phyloP scores from a whole-genome alignment of 1,140 invertebrate species.

The Psilanteris sp. region DNA sequence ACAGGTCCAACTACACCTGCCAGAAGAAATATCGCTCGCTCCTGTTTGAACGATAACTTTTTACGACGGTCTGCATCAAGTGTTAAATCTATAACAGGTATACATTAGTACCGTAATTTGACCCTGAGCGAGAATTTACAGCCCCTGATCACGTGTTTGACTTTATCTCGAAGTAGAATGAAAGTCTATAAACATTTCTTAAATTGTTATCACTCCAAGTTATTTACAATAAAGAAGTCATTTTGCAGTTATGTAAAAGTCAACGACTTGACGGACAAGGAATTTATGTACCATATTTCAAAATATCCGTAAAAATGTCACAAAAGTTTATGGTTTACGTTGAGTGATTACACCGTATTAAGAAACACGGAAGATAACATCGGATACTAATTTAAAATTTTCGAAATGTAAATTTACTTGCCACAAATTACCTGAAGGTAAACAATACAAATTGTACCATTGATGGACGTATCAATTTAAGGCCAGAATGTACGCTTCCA shows the following conservation, averaged over 20 bases:
- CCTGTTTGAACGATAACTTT: conserved; percentile 20
- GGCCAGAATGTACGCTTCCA: too few relatives aligned
- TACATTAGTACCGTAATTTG: conserved; percentile 52
- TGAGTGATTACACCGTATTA: too few relatives aligned
- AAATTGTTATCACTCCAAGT: conserved; percentile 43
- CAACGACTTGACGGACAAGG: background rate
- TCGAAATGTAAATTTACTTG: too few relatives aligned
- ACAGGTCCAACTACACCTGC: conserved; percentile 47
- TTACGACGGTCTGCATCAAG: conserved; percentile 44
- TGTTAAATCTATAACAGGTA: conserved; percentile 55
- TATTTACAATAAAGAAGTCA: conserved; percentile 42
- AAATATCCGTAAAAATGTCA: conserved; percentile 18
- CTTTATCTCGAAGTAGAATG: conserved; percentile 42
- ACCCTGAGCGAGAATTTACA: conserved; percentile 57
- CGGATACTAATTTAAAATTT: background rate
- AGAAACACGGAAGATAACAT: background rate
- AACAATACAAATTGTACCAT: too few relatives aligned
- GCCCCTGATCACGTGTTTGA: conserved; percentile 40
- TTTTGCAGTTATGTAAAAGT: conserved; percentile 28
- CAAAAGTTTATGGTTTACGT: too few relatives aligned
- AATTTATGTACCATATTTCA: conserved; percentile 19
- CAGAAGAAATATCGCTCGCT: conserved; percentile 20
- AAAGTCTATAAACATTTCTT: conserved; percentile 17
- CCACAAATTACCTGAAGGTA: too few relatives aligned
- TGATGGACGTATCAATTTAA: too few relatives aligned